A percentile compares a stretch with the other conserved stretches of the same genome.
These are phyloP conservation scores for Steromphala cineraria DNA, from an alignment of 2,888 invertebrate species.

Conservation along the genomic window DNA sequence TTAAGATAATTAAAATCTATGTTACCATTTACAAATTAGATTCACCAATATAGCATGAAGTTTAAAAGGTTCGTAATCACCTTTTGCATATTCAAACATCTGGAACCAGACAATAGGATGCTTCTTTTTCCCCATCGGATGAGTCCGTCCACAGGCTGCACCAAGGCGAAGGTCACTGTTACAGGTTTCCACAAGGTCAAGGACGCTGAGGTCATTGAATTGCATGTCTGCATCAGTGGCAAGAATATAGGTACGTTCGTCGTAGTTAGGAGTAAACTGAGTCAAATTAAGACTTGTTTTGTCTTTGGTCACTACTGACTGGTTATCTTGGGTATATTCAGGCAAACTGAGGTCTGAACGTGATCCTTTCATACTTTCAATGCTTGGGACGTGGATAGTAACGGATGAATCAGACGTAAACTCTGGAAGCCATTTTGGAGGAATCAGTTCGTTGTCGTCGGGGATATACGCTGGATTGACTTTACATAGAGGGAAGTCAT, in stretches of 20 bases:
- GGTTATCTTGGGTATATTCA: background rate
- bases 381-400: background rate
- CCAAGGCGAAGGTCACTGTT: slow-evolving; percentile 46
- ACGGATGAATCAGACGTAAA: slow-evolving; percentile 15
- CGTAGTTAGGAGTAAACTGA: background rate
- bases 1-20: no score
- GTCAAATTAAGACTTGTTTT: background rate
- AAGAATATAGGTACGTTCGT: slow-evolving; percentile 50
- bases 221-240: slow-evolving; percentile 61
- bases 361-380: background rate
- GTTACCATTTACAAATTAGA: background rate
- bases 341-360: background rate
- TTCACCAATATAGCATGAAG: background rate
- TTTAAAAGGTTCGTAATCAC: slow-evolving; percentile 25
- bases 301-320: background rate
- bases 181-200: slow-evolving; percentile 46
- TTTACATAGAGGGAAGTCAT: slow-evolving; percentile 7
- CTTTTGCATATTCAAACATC: slow-evolving; percentile 62
- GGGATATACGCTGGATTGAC: slow-evolving; percentile 30
- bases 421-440: slow-evolving; percentile 23
- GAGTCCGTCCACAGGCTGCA: slow-evolving; percentile 54
- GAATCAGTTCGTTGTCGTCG: slow-evolving; percentile 29
- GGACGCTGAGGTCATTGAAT: slow-evolving; percentile 47
- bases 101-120: slow-evolving; percentile 58
- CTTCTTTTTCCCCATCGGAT: slow-evolving; percentile 50